A percentile compares a stretch with the other conserved stretches of the same genome.
Evolutionary conservation across 2,888 invertebrate genomes (phyloP).

Genomic region (Leptopterna dolabrata): DNA sequence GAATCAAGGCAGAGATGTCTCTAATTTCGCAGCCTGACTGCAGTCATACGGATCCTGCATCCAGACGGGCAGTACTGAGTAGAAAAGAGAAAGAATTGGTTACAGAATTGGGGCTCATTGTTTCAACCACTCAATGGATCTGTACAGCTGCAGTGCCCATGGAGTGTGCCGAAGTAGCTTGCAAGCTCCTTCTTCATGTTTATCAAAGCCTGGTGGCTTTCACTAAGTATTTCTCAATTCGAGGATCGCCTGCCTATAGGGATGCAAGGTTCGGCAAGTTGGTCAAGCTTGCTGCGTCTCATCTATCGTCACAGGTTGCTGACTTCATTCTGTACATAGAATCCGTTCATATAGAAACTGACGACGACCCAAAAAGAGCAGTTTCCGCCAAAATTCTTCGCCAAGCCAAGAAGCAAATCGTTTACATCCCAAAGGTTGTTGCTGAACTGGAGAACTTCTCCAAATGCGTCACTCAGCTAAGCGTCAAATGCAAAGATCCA

Average conservation of each 20-base stretch:
- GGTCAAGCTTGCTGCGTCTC: slow-evolving; percentile 63
- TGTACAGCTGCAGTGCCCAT: slow-evolving; percentile 70
- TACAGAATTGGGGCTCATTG: slow-evolving; percentile 71
- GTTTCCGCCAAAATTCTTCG: slow-evolving; percentile 65
- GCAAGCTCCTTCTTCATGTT: slow-evolving; percentile 71
- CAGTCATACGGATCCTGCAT: slow-evolving; percentile 34
- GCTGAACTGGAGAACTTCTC: slow-evolving; percentile 74
- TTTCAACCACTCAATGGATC: slow-evolving; percentile 70
- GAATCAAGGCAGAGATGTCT: slow-evolving; percentile 67
- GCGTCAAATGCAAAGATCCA: slow-evolving; percentile 64
- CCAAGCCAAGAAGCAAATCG: slow-evolving; percentile 68
- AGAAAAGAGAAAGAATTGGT: slow-evolving; percentile 68
- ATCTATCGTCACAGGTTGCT: slow-evolving; percentile 63
- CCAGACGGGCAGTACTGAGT: slow-evolving; percentile 35
- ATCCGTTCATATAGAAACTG: slow-evolving; percentile 63
- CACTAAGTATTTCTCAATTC: slow-evolving; percentile 72
- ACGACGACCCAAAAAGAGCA: slow-evolving; percentile 64
- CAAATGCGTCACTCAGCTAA: slow-evolving; percentile 62
- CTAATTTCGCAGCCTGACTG: slow-evolving; percentile 50
- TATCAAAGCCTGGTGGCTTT: slow-evolving; percentile 71
- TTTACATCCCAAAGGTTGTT: slow-evolving; percentile 75
- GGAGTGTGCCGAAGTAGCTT: slow-evolving; percentile 71
- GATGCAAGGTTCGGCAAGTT: slow-evolving; percentile 66
- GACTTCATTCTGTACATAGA: slow-evolving; percentile 64
- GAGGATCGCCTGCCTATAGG: slow-evolving; percentile 69